phyloP scores from a whole-genome alignment of 2,113 vertebrate species.

The Sigmodon hispidus region DNA sequence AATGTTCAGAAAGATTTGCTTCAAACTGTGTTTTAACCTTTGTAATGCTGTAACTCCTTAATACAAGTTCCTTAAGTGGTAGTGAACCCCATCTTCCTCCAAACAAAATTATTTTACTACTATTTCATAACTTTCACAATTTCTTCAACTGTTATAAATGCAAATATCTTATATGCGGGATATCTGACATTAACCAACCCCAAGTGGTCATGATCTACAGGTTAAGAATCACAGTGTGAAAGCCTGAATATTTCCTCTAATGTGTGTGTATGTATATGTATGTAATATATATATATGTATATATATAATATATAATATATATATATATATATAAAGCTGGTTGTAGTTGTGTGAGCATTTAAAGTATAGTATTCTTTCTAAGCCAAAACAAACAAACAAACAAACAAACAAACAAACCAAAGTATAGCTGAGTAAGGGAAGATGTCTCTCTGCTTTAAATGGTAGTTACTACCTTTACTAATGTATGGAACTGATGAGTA shows the following conservation, averaged over 20 bases:
- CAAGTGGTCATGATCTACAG: not conserved
- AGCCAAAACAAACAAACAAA: too few species aligned
- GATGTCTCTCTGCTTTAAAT: not conserved
- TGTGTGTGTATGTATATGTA: too few species aligned
- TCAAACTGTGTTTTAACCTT: not conserved
- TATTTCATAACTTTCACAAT: not conserved
- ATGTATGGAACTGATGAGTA: too few species aligned
- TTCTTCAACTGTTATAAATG: too few species aligned
- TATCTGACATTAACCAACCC: not conserved
- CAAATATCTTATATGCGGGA: not conserved
- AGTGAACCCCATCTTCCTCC: not conserved
- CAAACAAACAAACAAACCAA: too few species aligned
- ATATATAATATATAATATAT: too few species aligned
- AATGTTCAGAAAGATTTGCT: not conserved
- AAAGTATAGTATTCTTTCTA: not conserved
- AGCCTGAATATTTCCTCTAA: not conserved
- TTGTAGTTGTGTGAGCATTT: not conserved
- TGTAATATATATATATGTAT: slow-evolving; percentile 37
- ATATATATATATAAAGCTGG: slow-evolving; percentile 29
- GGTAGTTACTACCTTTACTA: not conserved
- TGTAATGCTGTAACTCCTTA: not conserved
- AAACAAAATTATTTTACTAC: not conserved
- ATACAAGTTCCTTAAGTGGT: not conserved
- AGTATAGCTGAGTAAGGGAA: not conserved
- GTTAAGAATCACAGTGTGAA: not conserved